phyloP scores from a whole-genome alignment of 2,797 vertebrate species.

The Sebastes trivittatus region DNA sequence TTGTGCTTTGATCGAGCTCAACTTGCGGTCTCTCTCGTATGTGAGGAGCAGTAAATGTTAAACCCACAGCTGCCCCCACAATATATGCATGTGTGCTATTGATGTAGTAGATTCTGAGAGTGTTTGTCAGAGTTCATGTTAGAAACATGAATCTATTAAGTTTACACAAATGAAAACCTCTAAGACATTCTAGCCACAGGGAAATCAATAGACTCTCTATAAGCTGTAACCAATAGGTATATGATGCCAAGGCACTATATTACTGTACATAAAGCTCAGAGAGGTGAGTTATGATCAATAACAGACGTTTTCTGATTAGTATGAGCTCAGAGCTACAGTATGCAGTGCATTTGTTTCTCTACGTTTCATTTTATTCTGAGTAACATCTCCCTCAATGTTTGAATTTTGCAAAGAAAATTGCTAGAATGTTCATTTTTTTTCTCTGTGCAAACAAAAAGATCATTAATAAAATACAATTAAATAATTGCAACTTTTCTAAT shows the following conservation, averaged over 20 bases:
- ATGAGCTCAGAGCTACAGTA: background rate
- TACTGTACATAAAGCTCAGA: background rate
- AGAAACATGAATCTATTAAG: slow-evolving; percentile 3
- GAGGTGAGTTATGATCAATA: background rate
- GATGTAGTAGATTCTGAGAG: background rate
- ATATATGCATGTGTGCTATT: background rate
- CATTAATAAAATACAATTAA: background rate
- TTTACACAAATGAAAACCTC: slow-evolving; percentile 10
- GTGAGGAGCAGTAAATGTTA: slow-evolving; percentile 7
- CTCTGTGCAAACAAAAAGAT: background rate
- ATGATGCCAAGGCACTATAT: background rate
- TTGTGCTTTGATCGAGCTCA: slow-evolving; percentile 24
- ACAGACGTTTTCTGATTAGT: background rate
- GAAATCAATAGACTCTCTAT: slow-evolving; percentile 14
- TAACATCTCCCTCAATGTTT: background rate
- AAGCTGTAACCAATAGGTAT: background rate
- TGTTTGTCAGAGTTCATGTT: slow-evolving; percentile 9
- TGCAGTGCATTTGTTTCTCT: background rate
- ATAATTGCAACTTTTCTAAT: background rate
- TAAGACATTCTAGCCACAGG: background rate
- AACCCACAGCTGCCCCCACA: background rate
- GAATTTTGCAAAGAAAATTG: background rate
- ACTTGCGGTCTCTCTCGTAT: background rate
- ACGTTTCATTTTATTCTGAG: background rate
- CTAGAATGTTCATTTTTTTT: background rate